Base-by-base conservation (phyloP, 2,113 vertebrate genomes). In the Raphicerus campestris region DNA sequence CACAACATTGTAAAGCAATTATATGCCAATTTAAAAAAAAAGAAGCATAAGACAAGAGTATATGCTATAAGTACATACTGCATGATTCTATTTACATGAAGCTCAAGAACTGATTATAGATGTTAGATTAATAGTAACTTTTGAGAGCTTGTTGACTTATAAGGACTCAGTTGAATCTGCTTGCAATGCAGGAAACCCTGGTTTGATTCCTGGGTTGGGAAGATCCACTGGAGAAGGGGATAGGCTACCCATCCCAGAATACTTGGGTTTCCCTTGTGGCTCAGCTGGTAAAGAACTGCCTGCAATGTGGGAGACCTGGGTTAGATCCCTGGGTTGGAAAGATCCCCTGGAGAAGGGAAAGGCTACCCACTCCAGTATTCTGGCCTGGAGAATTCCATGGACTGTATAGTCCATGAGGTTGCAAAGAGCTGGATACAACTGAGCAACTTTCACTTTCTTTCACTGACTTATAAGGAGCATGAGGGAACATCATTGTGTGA, bases 341-440 rank as follows among this genome's bases (percentile, higher is more conserved):
- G 28, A 61, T 30, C 28, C 58, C 28, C 30, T 63, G 15, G 30
- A 63, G n/a, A 70, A 35, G 32, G 16, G n/a, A 70, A 35, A 66
- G 32, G 17, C 32, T 66, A 35, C 32, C 32, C 17, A 66, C 63
- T 35, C 63, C n/a, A 35, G 32, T 66, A 66, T 35, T 66, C 63
- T 66, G 63, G 63, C 32, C 32, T 66, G 32, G 63, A 66, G 63
- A 35, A 66, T 35, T 66, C 32, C 17, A 35, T 66, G 32, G 63
- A 66, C 16, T 10, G 17, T 66, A n/a, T 19, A 66, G 32, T 66
- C 16, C 61, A 19, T n/a, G 61, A 16, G 61, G 4, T 66, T 8
- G 0, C 61, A n/a, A 66, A 66, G 61, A n/a, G 63, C 19, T 2
- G 0, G 16, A 19, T n/a, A 66, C 0, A 0, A 20, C 32, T 66